Evolutionary conservation across 2,888 invertebrate species (phyloP).

Genomic region (Cataglyphis cursor): DNA sequence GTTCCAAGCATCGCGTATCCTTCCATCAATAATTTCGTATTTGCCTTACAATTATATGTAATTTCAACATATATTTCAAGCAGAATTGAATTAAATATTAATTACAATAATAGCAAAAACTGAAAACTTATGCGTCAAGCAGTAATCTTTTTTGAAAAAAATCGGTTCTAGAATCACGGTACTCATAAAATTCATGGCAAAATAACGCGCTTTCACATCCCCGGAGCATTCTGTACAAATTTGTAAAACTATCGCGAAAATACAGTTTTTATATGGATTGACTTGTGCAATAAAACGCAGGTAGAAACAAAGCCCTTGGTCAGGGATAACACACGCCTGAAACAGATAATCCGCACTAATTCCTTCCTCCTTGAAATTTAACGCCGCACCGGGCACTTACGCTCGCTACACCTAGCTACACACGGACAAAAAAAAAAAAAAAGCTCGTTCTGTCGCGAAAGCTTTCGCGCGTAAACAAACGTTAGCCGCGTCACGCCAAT

Average conservation of each 20-base stretch:
- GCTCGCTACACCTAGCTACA: constrained; percentile 5
- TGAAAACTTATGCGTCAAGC: background rate
- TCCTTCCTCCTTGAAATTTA: constrained; percentile 26
- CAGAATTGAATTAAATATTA: background rate
- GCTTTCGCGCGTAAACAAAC: constrained; percentile 63
- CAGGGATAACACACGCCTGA: background rate
- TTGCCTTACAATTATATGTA: background rate
- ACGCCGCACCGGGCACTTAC: constrained; percentile 21
- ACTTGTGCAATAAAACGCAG: background rate
- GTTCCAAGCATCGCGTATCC: background rate
- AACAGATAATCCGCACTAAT: constrained; percentile 29
- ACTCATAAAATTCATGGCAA: background rate
- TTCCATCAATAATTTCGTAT: background rate
- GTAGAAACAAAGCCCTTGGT: background rate
- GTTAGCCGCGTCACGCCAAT: constrained; percentile 56
- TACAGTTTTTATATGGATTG: background rate
- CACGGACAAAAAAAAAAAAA: background rate
- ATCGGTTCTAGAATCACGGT: background rate
- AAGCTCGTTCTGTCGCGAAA: constrained; percentile 52
- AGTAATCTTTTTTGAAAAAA: background rate
- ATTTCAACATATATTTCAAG: background rate
- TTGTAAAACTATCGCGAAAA: background rate
- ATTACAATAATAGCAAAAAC: background rate
- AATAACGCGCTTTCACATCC: background rate
- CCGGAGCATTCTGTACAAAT: background rate